phyloP scores from a whole-genome alignment of 2,113 vertebrate genomes.

The Brienomyrus longianalis region DNA sequence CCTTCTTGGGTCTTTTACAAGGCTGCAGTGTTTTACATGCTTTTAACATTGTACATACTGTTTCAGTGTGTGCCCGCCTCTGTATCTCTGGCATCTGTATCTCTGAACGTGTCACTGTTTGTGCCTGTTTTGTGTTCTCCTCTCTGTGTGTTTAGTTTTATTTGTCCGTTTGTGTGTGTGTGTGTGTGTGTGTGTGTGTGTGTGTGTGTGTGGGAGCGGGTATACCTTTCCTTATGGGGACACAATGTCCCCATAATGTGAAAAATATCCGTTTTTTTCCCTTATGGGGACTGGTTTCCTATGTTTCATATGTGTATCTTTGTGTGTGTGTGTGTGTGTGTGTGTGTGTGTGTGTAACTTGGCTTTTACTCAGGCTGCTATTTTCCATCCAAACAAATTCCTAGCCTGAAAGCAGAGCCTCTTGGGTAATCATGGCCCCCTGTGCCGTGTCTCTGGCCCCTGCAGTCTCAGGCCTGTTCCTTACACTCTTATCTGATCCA shows the following conservation, averaged over 20 bases:
- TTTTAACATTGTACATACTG: background rate
- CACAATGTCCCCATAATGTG: too few relatives aligned
- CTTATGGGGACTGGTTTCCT: too few relatives aligned
- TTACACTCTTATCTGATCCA: slow-evolving; percentile 46
- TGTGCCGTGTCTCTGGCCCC: background rate
- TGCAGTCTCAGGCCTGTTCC: slow-evolving; percentile 58
- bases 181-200: background rate
- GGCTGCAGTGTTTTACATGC: background rate
- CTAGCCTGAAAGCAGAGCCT: slow-evolving; percentile 46
- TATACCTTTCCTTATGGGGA: too few relatives aligned
- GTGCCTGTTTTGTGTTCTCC: background rate
- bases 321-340: background rate
- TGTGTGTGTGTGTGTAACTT: slow-evolving; percentile 6
- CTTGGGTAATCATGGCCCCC: slow-evolving; percentile 57
- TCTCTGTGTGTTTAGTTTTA: background rate
- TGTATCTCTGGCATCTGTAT: background rate
- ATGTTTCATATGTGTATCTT: too few relatives aligned
- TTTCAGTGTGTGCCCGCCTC: background rate
- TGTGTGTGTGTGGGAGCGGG: too few relatives aligned
- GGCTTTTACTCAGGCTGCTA: slow-evolving; percentile 58
- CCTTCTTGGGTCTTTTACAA: background rate
- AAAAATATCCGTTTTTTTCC: too few relatives aligned
- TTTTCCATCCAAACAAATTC: slow-evolving; percentile 62
- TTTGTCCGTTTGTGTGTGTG: background rate
- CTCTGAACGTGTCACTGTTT: background rate